These are phyloP conservation scores for Drosophila anomelani DNA, from an alignment of 2,888 invertebrate species.

Conservation along the genomic window DNA sequence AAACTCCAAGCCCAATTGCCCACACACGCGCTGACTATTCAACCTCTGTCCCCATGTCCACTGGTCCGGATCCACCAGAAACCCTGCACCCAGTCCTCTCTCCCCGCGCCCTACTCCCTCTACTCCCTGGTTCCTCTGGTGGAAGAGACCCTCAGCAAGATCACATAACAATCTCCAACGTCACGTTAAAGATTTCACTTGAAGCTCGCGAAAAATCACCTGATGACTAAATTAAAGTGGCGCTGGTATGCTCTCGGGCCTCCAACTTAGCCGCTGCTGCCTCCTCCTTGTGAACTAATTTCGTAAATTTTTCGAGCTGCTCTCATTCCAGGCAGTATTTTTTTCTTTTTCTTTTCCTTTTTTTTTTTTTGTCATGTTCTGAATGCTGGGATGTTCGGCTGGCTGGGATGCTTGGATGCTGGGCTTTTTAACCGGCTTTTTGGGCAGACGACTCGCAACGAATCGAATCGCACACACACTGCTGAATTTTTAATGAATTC, in stretches of 20 bases:
- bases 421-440: constrained; percentile 77
- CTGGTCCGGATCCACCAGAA: not conserved
- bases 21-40: constrained; percentile 64
- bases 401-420: constrained; percentile 43
- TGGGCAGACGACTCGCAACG: constrained; percentile 72
- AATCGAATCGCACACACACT: constrained; percentile 42
- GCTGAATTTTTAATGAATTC: constrained; percentile 83
- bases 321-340: constrained; percentile 80
- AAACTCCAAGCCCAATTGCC: constrained; percentile 60
- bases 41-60: constrained; percentile 31
- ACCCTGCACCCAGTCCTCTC: not conserved
- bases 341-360: constrained; percentile 38
- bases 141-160: constrained; percentile 51
- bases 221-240: constrained; percentile 83
- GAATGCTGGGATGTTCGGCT: constrained; percentile 12
- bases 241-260: constrained; percentile 77
- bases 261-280: constrained; percentile 47
- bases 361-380: constrained; percentile 44
- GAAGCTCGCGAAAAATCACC: constrained; percentile 82
- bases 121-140: not conserved
- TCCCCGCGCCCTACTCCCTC: not conserved
- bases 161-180: constrained; percentile 81
- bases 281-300: constrained; percentile 80
- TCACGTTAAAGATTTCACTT: constrained; percentile 82
- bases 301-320: constrained; percentile 82